Conservation (phyloP, 2,113 vertebrate species). For the Muntiacus muntjak region DNA sequence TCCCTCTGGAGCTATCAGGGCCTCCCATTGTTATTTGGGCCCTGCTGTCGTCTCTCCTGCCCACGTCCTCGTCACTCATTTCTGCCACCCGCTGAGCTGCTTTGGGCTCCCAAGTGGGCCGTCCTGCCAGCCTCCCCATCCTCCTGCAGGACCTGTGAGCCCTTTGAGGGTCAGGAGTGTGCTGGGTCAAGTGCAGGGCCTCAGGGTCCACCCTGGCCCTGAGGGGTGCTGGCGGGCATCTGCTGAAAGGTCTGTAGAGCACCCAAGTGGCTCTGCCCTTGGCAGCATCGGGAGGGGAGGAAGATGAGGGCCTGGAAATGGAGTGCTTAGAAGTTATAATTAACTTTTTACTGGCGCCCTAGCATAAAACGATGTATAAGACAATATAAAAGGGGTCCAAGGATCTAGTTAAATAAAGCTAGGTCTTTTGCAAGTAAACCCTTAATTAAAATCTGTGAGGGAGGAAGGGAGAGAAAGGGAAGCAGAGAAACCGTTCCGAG, state of each 20-base stretch:
- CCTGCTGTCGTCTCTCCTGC: background rate
- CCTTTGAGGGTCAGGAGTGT: background rate
- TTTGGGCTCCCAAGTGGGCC: background rate
- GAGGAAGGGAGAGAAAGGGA: background rate
- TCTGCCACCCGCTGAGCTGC: fast-evolving
- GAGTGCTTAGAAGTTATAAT: slow-evolving; percentile 63
- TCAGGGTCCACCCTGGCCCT: background rate
- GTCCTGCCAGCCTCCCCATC: background rate
- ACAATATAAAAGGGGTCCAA: slow-evolving; percentile 61
- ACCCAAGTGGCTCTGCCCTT: fast-evolving
- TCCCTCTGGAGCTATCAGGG: background rate
- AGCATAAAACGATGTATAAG: background rate
- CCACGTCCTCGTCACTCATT: background rate
- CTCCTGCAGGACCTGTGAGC: background rate
- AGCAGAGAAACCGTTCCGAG: background rate
- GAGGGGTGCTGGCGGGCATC: fast-evolving
- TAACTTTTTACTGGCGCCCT: slow-evolving; percentile 60
- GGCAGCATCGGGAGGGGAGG: background rate
- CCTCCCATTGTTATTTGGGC: fast-evolving
- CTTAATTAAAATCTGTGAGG: slow-evolving; percentile 58
- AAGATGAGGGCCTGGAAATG: background rate
- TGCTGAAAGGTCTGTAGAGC: fast-evolving
- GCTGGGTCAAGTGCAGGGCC: fast-evolving
- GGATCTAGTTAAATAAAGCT: slow-evolving; percentile 51
- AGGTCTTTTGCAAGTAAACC: slow-evolving; percentile 63